Base-by-base conservation (phyloP, 64 coral and sea anemone species). In the Stichodactyla mertensii region DNA sequence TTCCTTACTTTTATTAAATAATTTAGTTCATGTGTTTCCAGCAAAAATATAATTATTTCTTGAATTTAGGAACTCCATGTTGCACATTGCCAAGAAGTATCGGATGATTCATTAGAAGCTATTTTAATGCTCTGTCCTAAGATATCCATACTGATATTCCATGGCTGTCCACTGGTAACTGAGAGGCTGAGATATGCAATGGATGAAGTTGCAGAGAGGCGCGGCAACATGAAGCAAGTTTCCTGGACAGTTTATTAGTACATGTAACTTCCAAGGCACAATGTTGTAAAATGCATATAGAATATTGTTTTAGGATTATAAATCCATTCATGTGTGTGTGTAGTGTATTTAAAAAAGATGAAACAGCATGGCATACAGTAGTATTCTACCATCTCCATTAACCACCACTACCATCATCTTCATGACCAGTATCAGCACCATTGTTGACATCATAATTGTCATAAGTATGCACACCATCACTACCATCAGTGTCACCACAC, bases 201-300 rank as follows among this genome's bases (percentile, higher is more conserved):
- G 78, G 92, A 93, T n/a, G 57, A 89, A 52, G 54, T 86, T 28
- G 28, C 18, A 20, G 31, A 78, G 27, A 71, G 59, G 9, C 84
- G 89, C 2, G 83, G 69, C 28, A 54, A 55, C 2, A 62, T 91
- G 53, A 93, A 86, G 78, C 92, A 93, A 55, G 57, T 93, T 51
- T 89, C 88, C 16, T 93, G 92, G 92, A 93, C 92, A 26, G 62
- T 93, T 4, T 93, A 93, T 54, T 93, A 64, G n/a, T 45, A 45
- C 36, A 45, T 45, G 36, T 45, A 45, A 45, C 36, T 45, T 45
- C 36, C 36, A 45, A 45, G 36, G 36, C 36, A 45, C 36, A 45
- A 45, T 45, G 36, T 45, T 45, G 36, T 45, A 45, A 45, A 45
- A 45, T 45, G 3, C 36, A 45, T 45, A 4, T 45, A 45, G 36